Evolutionary conservation across 2,888 invertebrate genomes (phyloP).

Genomic region (Branchinecta sandiegonensis): DNA sequence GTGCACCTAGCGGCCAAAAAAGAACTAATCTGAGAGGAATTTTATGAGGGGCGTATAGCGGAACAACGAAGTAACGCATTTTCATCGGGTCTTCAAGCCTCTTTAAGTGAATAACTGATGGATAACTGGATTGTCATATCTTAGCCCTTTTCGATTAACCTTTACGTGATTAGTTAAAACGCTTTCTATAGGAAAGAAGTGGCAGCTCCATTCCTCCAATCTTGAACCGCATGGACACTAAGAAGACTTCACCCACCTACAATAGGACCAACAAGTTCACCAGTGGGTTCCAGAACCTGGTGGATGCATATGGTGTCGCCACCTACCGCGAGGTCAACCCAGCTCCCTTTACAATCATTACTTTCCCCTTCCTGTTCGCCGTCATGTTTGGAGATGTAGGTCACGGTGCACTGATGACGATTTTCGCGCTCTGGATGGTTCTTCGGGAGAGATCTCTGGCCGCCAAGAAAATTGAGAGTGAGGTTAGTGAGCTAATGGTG

Average conservation of each 20-base stretch:
- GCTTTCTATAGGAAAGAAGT: conserved; percentile 56
- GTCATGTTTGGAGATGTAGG: conserved; percentile 99
- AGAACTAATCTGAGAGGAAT: no score
- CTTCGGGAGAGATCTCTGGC: conserved; percentile 77
- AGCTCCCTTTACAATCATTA: conserved; percentile 87
- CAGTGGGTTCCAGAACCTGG: conserved; percentile 78
- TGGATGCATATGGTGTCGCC: conserved; percentile 92
- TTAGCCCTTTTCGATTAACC: no score
- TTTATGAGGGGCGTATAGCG: no score
- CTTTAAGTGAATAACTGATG: no score
- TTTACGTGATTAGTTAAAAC: background rate
- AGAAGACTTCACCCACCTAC: conserved; percentile 83
- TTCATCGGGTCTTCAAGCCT: no score
- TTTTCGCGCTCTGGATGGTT: conserved; percentile 89
- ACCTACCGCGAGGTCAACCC: conserved; percentile 95
- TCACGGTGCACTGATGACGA: conserved; percentile 79
- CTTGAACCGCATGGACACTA: conserved; percentile 80
- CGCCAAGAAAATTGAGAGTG: conserved; percentile 74
- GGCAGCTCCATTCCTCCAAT: conserved; percentile 92
- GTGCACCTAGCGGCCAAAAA: no score
- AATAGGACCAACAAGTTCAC: conserved; percentile 95
- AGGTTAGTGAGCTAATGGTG: conserved; percentile 40
- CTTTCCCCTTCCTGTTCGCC: conserved; percentile 93
- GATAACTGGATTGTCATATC: no score
- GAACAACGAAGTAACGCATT: no score